phyloP scores from a whole-genome alignment of 2,888 invertebrate species.

The Lochmaea capreae region DNA sequence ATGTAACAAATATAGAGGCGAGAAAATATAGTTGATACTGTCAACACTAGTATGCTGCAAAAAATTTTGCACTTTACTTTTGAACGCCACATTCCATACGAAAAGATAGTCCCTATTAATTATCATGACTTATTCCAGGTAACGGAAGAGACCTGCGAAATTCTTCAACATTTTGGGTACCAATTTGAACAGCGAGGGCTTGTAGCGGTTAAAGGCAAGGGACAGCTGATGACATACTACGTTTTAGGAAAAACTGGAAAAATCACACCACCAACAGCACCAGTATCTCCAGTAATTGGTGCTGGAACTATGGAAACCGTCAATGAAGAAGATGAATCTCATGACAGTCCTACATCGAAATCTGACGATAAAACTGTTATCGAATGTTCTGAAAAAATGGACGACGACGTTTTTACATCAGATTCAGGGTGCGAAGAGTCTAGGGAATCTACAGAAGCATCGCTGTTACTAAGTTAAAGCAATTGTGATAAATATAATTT shows the following conservation, averaged over 20 bases:
- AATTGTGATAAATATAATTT: slow-evolving; percentile 13
- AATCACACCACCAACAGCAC: slow-evolving; percentile 62
- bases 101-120: too few species aligned
- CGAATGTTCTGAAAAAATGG: slow-evolving; percentile 57
- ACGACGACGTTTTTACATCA: slow-evolving; percentile 58
- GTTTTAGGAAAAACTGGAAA: slow-evolving; percentile 73
- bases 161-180: slow-evolving; percentile 90
- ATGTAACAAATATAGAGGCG: too few species aligned
- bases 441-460: slow-evolving; percentile 60
- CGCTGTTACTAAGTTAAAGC: slow-evolving; percentile 58
- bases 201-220: slow-evolving; percentile 97
- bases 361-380: slow-evolving; percentile 64
- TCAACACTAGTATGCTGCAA: too few species aligned
- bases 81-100: too few species aligned
- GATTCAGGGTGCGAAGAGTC: slow-evolving; percentile 57
- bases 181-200: slow-evolving; percentile 94
- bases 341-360: slow-evolving; percentile 62
- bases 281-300: slow-evolving; percentile 59
- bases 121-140: slow-evolving; percentile 71
- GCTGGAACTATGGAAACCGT: slow-evolving; percentile 62
- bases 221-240: slow-evolving; percentile 95
- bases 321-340: slow-evolving; percentile 65
- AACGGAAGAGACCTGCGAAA: slow-evolving; percentile 92
- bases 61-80: too few species aligned
- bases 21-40: too few species aligned